Conservation (phyloP, 2,888 invertebrate species). For the Hemistola chrysoprasaria region DNA sequence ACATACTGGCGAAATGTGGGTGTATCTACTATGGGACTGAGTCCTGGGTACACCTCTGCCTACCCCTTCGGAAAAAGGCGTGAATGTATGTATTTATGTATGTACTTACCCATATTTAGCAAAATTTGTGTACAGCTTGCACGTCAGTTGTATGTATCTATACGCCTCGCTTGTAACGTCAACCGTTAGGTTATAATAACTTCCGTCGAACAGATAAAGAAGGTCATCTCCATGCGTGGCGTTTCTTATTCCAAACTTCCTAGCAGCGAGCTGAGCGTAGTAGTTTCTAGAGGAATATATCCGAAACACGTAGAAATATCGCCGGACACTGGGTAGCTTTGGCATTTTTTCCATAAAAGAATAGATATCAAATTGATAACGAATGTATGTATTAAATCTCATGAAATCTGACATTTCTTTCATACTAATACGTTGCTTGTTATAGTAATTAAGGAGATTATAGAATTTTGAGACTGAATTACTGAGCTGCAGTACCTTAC, state of each 20-base stretch:
- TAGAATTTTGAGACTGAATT: constrained; percentile 9
- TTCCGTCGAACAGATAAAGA: constrained; percentile 16
- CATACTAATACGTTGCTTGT: constrained; percentile 8
- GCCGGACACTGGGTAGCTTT: constrained; percentile 1
- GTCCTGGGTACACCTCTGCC: no score
- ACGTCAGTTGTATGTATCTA: constrained; percentile 16
- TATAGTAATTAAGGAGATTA: no score
- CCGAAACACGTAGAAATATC: constrained; percentile 16
- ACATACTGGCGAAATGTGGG: no score
- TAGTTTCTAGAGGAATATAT: constrained; percentile 16
- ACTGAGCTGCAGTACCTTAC: constrained; percentile 5
- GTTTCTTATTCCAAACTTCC: constrained; percentile 12
- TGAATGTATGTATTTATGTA: no score
- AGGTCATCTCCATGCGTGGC: constrained; percentile 22
- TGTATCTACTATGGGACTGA: no score
- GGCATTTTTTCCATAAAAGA: constrained; percentile 11
- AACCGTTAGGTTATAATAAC: constrained; percentile 8
- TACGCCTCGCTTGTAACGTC: constrained; percentile 5
- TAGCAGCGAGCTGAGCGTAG: constrained; percentile 6
- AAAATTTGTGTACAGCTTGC: constrained; percentile 33
- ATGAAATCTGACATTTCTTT: constrained; percentile 8
- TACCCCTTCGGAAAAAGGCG: no score
- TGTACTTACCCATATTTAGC: constrained; percentile 40
- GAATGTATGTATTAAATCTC: constrained; percentile 2
- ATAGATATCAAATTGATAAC: constrained; percentile 12